Percentiles rank a stretch among this genome's conserved stretches.
These are phyloP conservation scores for Danio tinwini DNA, from an alignment of 2,797 vertebrate genomes.

Conservation along the genomic window DNA sequence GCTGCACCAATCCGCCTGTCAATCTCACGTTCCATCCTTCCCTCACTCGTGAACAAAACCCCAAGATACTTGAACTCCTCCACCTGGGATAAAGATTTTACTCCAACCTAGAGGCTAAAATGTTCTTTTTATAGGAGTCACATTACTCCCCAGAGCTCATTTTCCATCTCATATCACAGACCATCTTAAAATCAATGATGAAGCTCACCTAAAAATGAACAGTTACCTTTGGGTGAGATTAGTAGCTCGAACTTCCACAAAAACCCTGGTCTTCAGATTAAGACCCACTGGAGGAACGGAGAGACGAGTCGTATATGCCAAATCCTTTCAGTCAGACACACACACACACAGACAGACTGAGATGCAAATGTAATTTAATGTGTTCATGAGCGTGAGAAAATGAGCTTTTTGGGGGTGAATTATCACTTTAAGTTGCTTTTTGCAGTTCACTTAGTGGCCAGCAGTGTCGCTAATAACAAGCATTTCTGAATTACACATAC, in stretches of 20 bases:
- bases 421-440: no score
- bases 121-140: not conserved
- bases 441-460: no score
- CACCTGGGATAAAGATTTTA: no score
- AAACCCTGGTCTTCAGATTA: slow-evolving; percentile 76
- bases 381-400: no score
- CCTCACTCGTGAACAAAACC: no score
- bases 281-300: slow-evolving; percentile 67
- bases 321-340: slow-evolving; percentile 63
- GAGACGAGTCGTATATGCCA: slow-evolving; percentile 57
- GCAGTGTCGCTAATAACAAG: no score
- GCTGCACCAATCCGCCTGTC: no score
- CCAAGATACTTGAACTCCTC: no score
- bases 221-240: slow-evolving; percentile 73
- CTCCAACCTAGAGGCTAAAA: no score
- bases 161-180: not conserved
- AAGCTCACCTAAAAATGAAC: not conserved
- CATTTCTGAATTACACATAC: no score
- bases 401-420: no score
- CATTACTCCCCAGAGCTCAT: not conserved
- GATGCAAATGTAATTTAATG: not conserved
- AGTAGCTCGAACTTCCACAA: slow-evolving; percentile 73
- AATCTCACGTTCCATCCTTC: no score
- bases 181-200: not conserved
- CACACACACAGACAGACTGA: not conserved